Evolutionary conservation across 1,140 invertebrate species (phyloP).

Genomic region (Aleiodes sp.): DNA sequence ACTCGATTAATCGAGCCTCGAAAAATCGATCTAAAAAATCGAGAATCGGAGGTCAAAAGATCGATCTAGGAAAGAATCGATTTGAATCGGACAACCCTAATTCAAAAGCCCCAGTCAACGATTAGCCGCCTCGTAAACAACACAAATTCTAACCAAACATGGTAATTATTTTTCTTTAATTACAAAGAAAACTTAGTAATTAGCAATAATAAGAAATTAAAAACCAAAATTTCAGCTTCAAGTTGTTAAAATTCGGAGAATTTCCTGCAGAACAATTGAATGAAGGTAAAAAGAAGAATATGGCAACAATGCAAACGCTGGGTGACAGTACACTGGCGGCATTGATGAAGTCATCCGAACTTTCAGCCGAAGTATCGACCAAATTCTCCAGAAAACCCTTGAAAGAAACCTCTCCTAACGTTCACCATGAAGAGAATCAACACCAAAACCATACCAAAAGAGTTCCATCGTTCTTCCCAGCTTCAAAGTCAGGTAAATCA

Average conservation of each 20-base stretch:
- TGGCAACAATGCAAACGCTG: slow-evolving; percentile 36
- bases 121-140: neutral
- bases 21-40: too few species aligned
- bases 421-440: neutral
- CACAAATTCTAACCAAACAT: neutral
- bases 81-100: too few species aligned
- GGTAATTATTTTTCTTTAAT: too few species aligned
- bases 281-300: too few species aligned
- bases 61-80: too few species aligned
- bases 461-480: too few species aligned
- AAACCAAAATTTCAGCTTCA: neutral
- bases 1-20: too few species aligned
- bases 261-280: neutral
- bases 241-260: neutral
- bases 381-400: neutral
- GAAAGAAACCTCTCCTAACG: neutral
- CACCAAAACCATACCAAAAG: slow-evolving; percentile 3
- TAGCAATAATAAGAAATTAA: neutral
- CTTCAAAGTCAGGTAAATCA: neutral
- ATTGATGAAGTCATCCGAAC: slow-evolving; percentile 26
- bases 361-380: slow-evolving; percentile 22
- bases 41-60: too few species aligned
- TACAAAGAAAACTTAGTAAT: neutral
- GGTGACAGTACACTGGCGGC: slow-evolving; percentile 42
- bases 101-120: too few species aligned